Evolutionary conservation across 2,888 invertebrate genomes (phyloP), one percentile per base, ranked within the genome.

Genomic region (Mechanitis mazaeus): DNA sequence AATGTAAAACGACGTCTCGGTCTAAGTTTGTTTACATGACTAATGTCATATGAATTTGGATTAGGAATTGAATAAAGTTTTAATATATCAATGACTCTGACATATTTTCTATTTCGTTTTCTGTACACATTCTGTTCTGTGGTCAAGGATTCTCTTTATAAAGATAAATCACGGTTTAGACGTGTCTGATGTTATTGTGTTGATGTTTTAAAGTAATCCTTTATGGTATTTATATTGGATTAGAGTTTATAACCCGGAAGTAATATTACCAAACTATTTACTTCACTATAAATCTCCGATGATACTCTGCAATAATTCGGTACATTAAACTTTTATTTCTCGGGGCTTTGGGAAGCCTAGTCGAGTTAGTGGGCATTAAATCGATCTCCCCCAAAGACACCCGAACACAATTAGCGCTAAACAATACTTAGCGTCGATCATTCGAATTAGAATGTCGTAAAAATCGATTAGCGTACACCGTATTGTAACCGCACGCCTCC

Each of bases 401-500:
- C 75, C 79, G 77, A 76, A 76, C 71, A 78, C 78, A 84, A 85
- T 85, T 84, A 81, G 77, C 80, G 78, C 79, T 83, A 80, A 83
- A 78, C 79, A 81, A 80, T 84, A 84, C 81, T 84, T 80, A 83
- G 78, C 78, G 75, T 72, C 80, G 78, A 81, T 84, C 80, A 80
- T 79, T 78, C 79, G 80, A 85, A 82, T 86, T 83, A 80, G 79
- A 75, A 76, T 75, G 80, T 79, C 80, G 81, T 87, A 87, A 87
- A 88, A 86, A 87, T 86, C 87, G 87, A 87, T 88, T 88, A 88
- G 79, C 78, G 72, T 74, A 75, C 78, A 75, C 75, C 68, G 80
- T 82, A 83, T 81, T 84, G 85, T 84, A 82, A 84, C 85, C 85
- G 81, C 85, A 87, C 85, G 85, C 84, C 81, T 83, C 85, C 77